Conservation (phyloP, 2,797 vertebrate genomes). For the Rhinogobio ventralis region DNA sequence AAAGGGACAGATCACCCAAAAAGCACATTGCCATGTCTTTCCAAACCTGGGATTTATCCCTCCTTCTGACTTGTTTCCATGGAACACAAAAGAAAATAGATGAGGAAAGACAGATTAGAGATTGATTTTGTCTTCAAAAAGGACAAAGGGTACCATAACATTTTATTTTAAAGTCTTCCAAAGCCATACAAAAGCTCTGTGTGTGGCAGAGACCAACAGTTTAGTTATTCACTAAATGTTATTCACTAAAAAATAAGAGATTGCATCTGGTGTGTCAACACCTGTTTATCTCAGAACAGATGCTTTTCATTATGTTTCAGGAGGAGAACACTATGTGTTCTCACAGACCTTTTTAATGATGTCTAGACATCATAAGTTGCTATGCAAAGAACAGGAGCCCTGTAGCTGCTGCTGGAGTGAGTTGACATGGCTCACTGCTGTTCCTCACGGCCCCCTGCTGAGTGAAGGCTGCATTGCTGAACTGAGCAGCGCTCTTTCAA, state of each 20-base stretch:
- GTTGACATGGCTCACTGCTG: slow-evolving; percentile 30
- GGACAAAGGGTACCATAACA: not conserved
- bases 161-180: slow-evolving; percentile 3
- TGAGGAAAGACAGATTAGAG: not conserved
- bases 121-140: not conserved
- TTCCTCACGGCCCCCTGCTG: slow-evolving; percentile 45
- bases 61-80: not conserved
- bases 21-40: not conserved
- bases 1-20: not conserved
- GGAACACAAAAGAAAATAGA: slow-evolving; percentile 6
- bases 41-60: not conserved
- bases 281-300: slow-evolving; percentile 30
- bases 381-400: slow-evolving; percentile 5
- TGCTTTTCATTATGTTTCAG: slow-evolving; percentile 23
- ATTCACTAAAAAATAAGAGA: not conserved
- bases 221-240: not conserved
- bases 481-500: not conserved
- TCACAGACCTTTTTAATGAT: slow-evolving; percentile 35
- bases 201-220: not conserved
- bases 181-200: not conserved
- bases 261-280: not conserved
- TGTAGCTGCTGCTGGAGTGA: slow-evolving; percentile 31
- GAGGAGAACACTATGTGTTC: not conserved
- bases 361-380: slow-evolving; percentile 44
- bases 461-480: slow-evolving; percentile 41